A percentile compares a stretch with the other conserved stretches of the same genome.
Conservation (phyloP, 30 jellyfish, hydroid and myxozoan genomes). For the Chrysaora quinquecirrha region DNA sequence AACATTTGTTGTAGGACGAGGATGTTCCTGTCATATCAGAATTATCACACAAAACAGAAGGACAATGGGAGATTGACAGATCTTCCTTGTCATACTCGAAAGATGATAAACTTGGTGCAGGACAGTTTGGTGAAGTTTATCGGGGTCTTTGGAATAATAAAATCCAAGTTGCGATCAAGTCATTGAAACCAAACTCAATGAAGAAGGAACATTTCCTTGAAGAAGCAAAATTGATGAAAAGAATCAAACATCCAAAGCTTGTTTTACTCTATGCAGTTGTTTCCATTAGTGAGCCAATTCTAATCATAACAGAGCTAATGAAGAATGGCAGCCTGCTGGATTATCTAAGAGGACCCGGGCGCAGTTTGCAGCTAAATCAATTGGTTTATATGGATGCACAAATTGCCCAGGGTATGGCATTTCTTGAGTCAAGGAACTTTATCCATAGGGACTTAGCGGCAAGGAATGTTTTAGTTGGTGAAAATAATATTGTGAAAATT, state of each 20-base stretch:
- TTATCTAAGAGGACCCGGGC: conserved; percentile 80
- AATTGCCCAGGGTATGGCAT: conserved; percentile 96
- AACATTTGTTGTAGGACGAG: too few relatives aligned
- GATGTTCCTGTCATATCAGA: conserved; percentile 64
- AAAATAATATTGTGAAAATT: conserved; percentile 72
- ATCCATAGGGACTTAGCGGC: conserved; percentile 97
- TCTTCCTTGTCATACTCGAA: conserved; percentile 43
- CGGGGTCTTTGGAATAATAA: conserved; percentile 89
- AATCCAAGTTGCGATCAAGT: conserved; percentile 89
- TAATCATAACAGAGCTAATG: conserved; percentile 95
- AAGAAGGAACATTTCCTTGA: conserved; percentile 84
- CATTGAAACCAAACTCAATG: conserved; percentile 90
- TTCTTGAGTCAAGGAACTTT: conserved; percentile 73
- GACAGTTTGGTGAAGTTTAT: conserved; percentile 95
- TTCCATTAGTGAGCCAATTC: conserved; percentile 78
- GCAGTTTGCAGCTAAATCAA: conserved; percentile 36
- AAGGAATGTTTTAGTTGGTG: conserved; percentile 90
- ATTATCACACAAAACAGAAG: conserved; percentile 90
- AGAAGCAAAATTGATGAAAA: conserved; percentile 91
- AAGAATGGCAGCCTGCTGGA: conserved; percentile 92
- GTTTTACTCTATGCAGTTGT: conserved; percentile 94
- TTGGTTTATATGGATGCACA: conserved; percentile 86
- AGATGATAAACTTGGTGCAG: conserved; percentile 74
- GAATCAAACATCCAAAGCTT: conserved; percentile 82
- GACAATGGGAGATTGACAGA: conserved; percentile 93